Conservation (phyloP, 2,888 invertebrate genomes). For the Ptilodon capucinus region DNA sequence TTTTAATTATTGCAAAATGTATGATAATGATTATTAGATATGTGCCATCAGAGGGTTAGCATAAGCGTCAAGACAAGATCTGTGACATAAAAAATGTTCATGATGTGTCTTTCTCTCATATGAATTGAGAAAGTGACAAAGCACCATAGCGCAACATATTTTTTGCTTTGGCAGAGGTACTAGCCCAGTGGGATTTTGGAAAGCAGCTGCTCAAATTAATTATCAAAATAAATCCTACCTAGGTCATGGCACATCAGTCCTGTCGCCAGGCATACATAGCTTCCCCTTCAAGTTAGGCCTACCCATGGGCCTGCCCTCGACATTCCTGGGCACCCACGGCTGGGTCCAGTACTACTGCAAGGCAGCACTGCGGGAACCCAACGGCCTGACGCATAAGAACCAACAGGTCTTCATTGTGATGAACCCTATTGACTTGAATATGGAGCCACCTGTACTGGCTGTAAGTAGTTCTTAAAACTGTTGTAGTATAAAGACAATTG, state of each 20-base stretch:
- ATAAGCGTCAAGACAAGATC: too few relatives aligned
- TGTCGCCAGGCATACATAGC: slow-evolving; percentile 97
- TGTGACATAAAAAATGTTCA: too few relatives aligned
- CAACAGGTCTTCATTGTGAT: slow-evolving; percentile 98
- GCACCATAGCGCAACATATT: too few relatives aligned
- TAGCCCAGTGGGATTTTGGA: too few relatives aligned
- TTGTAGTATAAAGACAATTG: too few relatives aligned
- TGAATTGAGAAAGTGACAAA: too few relatives aligned
- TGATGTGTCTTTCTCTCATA: too few relatives aligned
- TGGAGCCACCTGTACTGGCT: slow-evolving; percentile 93
- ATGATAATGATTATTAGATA: too few relatives aligned
- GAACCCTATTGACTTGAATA: slow-evolving; percentile 96
- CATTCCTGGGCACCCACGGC: slow-evolving; percentile 95
- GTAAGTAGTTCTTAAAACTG: slow-evolving; percentile 86
- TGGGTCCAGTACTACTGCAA: slow-evolving; percentile 98
- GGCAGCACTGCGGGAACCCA: slow-evolving; percentile 93
- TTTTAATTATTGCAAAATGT: too few relatives aligned
- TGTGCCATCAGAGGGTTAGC: too few relatives aligned
- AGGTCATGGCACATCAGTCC: slow-evolving; percentile 91
- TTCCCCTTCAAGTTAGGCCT: slow-evolving; percentile 96
- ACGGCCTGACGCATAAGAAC: slow-evolving; percentile 95
- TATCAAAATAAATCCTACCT: slow-evolving; percentile 33
- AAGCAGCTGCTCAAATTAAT: too few relatives aligned
- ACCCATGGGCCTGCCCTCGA: slow-evolving; percentile 94
- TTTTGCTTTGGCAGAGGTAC: too few relatives aligned